These are phyloP conservation scores for Cephalopterus ornatus DNA, from an alignment of 2,113 vertebrate genomes.

Conservation along the genomic window DNA sequence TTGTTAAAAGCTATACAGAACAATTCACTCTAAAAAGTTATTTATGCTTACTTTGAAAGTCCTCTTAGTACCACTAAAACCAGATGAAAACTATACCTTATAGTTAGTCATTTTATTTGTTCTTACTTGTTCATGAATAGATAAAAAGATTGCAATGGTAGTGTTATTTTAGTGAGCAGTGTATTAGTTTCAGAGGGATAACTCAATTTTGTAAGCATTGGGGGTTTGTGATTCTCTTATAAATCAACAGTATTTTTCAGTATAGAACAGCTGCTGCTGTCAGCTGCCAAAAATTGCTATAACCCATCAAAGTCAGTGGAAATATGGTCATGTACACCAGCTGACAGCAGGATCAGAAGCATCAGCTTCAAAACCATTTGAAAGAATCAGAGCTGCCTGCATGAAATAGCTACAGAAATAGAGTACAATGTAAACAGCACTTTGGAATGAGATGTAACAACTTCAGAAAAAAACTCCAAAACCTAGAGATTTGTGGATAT, in stretches of 20 bases:
- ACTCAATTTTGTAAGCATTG: not conserved
- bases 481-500: not conserved
- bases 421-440: not conserved
- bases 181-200: not conserved
- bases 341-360: not conserved
- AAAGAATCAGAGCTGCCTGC: slow-evolving; percentile 23
- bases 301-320: not conserved
- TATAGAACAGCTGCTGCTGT: not conserved
- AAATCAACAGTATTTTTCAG: not conserved
- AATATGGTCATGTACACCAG: not conserved
- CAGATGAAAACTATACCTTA: not conserved
- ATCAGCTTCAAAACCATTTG: not conserved
- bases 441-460: not conserved
- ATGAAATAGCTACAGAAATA: slow-evolving; percentile 2
- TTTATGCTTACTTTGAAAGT: not conserved
- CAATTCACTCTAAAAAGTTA: not conserved
- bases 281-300: slow-evolving; percentile 3
- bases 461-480: not conserved
- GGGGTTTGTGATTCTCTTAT: not conserved
- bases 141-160: not conserved
- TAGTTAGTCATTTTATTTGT: not conserved
- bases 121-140: not conserved
- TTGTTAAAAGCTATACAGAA: not conserved
- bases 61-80: not conserved
- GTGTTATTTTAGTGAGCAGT: not conserved